Evolutionary conservation across 2,888 invertebrate genomes (phyloP).

Genomic region (Caenorhabditis zanzibari): DNA sequence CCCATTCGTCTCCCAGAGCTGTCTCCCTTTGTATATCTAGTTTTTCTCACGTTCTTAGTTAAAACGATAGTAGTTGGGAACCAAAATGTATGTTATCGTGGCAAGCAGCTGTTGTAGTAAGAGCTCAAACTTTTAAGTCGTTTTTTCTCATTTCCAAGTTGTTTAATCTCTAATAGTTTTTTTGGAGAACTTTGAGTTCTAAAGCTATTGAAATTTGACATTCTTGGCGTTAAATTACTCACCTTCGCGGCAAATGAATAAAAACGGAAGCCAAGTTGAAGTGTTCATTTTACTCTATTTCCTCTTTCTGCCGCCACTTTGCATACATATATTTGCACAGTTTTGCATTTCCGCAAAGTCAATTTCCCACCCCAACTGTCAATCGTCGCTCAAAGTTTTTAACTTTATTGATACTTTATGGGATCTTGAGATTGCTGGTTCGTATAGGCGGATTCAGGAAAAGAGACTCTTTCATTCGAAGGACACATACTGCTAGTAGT

Average conservation of each 20-base stretch:
- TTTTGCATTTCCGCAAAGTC: conserved; percentile 64
- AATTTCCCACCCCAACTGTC: conserved; percentile 22
- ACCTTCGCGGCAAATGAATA: conserved; percentile 28
- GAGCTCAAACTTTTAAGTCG: neutral
- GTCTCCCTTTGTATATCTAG: conserved; percentile 2
- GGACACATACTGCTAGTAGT: conserved; percentile 46
- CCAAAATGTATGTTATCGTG: conserved; percentile 27
- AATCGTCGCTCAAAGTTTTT: conserved; percentile 1
- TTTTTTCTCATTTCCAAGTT: conserved; percentile 1
- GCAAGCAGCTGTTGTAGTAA: conserved; percentile 19
- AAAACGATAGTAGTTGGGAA: conserved; percentile 26
- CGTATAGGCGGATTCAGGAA: conserved; percentile 11
- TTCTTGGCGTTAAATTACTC: conserved; percentile 45
- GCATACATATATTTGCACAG: conserved; percentile 62
- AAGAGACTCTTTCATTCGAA: conserved; percentile 22
- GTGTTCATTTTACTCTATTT: conserved; percentile 60
- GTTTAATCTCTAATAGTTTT: conserved; percentile 38
- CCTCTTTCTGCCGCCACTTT: conserved; percentile 57
- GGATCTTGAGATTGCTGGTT: neutral
- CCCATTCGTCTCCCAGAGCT: neutral
- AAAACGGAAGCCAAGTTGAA: conserved; percentile 53
- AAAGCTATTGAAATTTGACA: conserved; percentile 25
- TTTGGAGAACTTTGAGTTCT: conserved; percentile 13
- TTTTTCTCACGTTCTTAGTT: neutral
- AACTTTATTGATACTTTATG: conserved; percentile 4